phyloP scores from a whole-genome alignment of 2,797 vertebrate genomes.

The Dendrocincla fuliginosa region DNA sequence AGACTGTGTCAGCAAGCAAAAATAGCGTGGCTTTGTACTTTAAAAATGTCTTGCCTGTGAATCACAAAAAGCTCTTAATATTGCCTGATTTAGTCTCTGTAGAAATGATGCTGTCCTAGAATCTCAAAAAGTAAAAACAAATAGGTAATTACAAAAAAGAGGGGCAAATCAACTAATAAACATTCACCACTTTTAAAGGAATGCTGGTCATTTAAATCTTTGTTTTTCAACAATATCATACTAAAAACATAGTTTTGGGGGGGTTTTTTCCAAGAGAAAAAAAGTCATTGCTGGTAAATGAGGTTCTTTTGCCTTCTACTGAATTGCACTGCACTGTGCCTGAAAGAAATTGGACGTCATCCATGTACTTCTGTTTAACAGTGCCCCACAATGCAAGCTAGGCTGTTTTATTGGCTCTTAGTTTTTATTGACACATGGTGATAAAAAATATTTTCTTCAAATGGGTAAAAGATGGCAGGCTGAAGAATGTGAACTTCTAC shows the following conservation, averaged over 20 bases:
- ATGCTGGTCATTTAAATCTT: not conserved
- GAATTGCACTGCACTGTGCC: not conserved
- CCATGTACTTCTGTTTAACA: not conserved
- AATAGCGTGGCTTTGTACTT: not conserved
- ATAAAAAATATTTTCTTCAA: constrained; percentile 48
- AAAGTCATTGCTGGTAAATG: not conserved
- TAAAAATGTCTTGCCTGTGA: not conserved
- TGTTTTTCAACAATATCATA: not conserved
- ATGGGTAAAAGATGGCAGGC: constrained; percentile 11
- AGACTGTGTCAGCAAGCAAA: not conserved
- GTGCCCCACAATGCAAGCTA: not conserved
- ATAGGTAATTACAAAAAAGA: not conserved
- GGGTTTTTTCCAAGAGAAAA: not conserved
- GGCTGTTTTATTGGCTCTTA: constrained; percentile 32
- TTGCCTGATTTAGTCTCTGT: not conserved
- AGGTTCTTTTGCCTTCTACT: not conserved
- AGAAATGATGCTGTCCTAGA: not conserved
- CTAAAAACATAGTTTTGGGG: not conserved
- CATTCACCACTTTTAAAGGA: not conserved
- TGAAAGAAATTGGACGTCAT: not conserved
- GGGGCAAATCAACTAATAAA: not conserved
- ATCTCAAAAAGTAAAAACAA: not conserved
- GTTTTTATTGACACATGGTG: constrained; percentile 6
- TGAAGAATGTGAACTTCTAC: not conserved
- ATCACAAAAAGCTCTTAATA: not conserved